Base-by-base conservation (phyloP, 1,140 invertebrate genomes). In the Yoshiicerus persimilis region DNA sequence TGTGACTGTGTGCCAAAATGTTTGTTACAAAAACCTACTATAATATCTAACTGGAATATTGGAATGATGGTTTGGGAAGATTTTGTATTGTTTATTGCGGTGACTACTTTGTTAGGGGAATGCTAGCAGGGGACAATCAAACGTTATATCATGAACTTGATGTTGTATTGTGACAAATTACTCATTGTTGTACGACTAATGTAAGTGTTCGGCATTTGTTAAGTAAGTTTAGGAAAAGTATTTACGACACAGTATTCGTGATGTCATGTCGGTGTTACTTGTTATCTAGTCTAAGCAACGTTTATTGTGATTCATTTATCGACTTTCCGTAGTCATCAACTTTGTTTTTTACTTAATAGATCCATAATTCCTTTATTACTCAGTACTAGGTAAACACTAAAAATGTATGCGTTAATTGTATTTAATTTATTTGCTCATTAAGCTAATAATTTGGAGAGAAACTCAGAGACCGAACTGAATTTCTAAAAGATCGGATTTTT, bases 1-100 rank as follows among this genome's bases (percentile, higher is more conserved):
- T 80, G 75, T 80, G 75, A 80, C 36, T 38, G 20, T 80, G 75
- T 80, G 75, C 75, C 75, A 80, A 80, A 80, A 16, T 80, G 30
- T 80, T 9, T 9, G 11, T 70, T 23, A 30, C n/a, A n/a, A n/a
- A n/a, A n/a, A 10, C 30, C 23, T 66, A 32, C 27, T 47, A 47
- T n/a, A n/a, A 47, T 47, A 8, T 20, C 41, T 47, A n/a, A 11
- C 41, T 11, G 41, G 13, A 47, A 47, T 47, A 47, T 13, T 47
- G 16, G 20, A 11, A 39, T 39, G 38, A 20, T 20, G 9, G 10
- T 2, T 47, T 2, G n/a, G 41, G n/a, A n/a, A 16, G 20, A 5
- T 56, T 56, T 56, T 56, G 16, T 56, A 47, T 47, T 16, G n/a
- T n/a, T n/a, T n/a, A n/a, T n/a, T n/a, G n/a, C n/a, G n/a, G n/a